Evolutionary conservation across 2,888 invertebrate species (phyloP), one percentile per base, ranked within the genome.

Genomic region (Tanaodytes sp.): DNA sequence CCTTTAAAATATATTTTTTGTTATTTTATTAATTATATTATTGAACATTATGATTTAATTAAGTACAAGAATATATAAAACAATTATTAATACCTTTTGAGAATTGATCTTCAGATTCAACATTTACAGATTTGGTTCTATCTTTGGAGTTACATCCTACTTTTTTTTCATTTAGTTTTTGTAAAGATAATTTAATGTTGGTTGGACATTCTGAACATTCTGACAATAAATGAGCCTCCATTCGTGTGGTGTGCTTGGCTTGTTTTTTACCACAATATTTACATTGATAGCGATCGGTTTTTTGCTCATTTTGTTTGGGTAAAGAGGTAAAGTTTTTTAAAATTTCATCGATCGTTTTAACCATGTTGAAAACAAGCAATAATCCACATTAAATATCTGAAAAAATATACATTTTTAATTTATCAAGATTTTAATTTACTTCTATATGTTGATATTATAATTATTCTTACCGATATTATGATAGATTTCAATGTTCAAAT

Each of bases 211-310:
- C 36, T 12, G 12, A 33, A 12, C 36, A 33, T n/a, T 4, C 12
- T 33, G 8, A 8, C 15, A 12, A 14, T 27, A 45, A 45, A 27
- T 45, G 45, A 14, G 6, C 12, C n/a, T 45, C 45, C 45, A 45
- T 45, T 27, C 45, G 45, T 14, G 45, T 45, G 14, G 15, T 27
- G 15, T 45, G 45, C 27, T 45, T 9, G 12, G 45, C 45, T 14
- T 45, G 45, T n/a, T n/a, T n/a, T 42, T 42, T 42, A n/a, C 20
- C 51, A 48, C 48, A 48, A 48, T 36, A 48, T 8, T 36, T 33
- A 20, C 48, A 48, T 20, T 36, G 6, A 20, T 11, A 48, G 14
- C 36, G 48, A 18, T 8, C 3, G 12, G 48, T 48, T 15, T 48
- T 48, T 14, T 48, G 48, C 5, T 14, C 48, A 33, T 48, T 36